Base-by-base conservation (phyloP, 2,888 invertebrate genomes). In the Coremacera marginata region DNA sequence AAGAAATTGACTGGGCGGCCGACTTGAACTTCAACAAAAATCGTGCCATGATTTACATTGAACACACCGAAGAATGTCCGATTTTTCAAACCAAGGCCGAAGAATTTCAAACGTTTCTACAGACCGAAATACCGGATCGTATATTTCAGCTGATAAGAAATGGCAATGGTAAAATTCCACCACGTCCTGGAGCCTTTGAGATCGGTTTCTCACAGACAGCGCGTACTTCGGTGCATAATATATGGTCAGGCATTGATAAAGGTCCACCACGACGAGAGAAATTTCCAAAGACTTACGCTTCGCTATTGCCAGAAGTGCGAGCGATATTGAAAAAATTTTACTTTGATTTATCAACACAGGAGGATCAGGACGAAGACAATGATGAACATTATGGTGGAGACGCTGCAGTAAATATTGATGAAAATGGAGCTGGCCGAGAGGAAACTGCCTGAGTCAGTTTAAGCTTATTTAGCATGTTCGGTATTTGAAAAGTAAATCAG, bases 251-350 rank as follows among this genome's bases (percentile, higher is more conserved):
- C 4, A 19, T 89, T 9, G 81, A 81, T 0, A 81, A 79, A 22
- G 89, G 89, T 3, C 89, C 89, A 2, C 89, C 89, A 2, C 81
- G 89, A 2, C 83, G 86, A 4, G 88, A 89, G 72, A 89, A 89
- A 80, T 88, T 89, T 79, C 88, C 88, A 0, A 22, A 37, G 0
- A 67, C 79, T 3, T 88, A 79, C 67, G 84, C 84, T 8, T 8
- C 67, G 0, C 75, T 89, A 0, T 70, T 88, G 14, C 84, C 86
- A 5, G 84, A 86, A 51, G 83, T 88, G 14, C 80, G 82, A 8
- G 81, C 77, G 22, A 60, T 88, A 0, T 77, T 88, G 11, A 88
- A 84, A 79, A 88, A 88, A 76, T 86, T 87, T 81, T 88, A 88
- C 76, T 81, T 87, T 11, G 87, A 87, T 60, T 11, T 78, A 8